Base-by-base conservation (phyloP, 2,113 vertebrate species). In the Theropithecus gelada region DNA sequence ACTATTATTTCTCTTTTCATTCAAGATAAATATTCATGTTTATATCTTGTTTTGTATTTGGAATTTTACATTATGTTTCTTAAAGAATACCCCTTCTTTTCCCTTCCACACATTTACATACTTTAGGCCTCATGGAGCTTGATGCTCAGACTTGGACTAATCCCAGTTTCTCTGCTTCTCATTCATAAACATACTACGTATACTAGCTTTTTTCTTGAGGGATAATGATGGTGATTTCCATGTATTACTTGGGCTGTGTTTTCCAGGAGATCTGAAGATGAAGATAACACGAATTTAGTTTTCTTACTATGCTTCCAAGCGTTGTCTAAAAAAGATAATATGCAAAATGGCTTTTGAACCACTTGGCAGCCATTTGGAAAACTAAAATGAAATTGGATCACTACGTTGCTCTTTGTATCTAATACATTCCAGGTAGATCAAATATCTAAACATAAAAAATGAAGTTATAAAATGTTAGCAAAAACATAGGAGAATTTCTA, bases 381-480 rank as follows among this genome's bases (percentile, higher is more conserved):
- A 94, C 59, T 80, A 87, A 95, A 95, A 94, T 76, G 45, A 78
- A 96, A 82, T 35, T 66, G 76, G 89, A 96, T 92, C 52, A 68
- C 90, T 81, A 83, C 20, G 45, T 97, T 97, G 6, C 23, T 96
- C 32, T 50, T 97, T 91, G 35, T 76, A 78, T 85, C 78, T 93
- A 85, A 94, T 97, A 93, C 27, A 73, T 79, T 96, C 93, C 97
- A 97, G 96, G 97, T 93, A 83, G 40, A 97, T 82, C 59, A 94
- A 97, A 96, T 52, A 97, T 92, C 92, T 79, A 89, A 97, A 90
- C 66, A 93, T 57, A 90, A 94, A 93, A 96, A 90, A 79, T 82
- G n/a, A 94, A 98, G 50, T 52, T 75, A 94, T 93, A 87, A 96
- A 92, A 97, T 72, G 25, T 61, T 83, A 72, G 68, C 59, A 76